A percentile compares a stretch with the other conserved stretches of the same genome.
Evolutionary conservation across 2,888 invertebrate genomes (phyloP).

Genomic region (Cataglyphis albicans): DNA sequence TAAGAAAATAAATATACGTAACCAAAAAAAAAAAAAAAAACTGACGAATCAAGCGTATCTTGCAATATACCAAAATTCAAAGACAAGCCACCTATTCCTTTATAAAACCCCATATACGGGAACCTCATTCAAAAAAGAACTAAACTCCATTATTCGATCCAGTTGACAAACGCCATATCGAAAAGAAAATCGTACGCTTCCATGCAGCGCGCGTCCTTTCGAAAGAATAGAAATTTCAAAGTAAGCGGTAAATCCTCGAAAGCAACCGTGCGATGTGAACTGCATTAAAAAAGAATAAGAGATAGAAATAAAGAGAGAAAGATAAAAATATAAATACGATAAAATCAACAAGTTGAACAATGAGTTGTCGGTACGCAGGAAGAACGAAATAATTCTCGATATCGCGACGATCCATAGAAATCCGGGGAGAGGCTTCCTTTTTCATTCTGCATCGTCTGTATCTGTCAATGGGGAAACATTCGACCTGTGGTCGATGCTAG

Average conservation of each 20-base stretch:
- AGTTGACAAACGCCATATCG: constrained; percentile 56
- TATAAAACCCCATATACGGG: not conserved
- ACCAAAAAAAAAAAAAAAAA: not conserved
- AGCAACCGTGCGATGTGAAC: constrained; percentile 36
- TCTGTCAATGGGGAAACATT: constrained; percentile 69
- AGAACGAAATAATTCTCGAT: constrained; percentile 78
- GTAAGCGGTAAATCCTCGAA: constrained; percentile 65
- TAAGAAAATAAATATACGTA: constrained; percentile 21
- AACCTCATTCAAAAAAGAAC: constrained; percentile 43
- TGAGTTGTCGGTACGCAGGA: constrained; percentile 55
- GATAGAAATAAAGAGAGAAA: constrained; percentile 32
- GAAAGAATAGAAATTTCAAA: constrained; percentile 55
- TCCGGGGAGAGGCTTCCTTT: constrained; percentile 44
- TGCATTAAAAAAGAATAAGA: constrained; percentile 26
- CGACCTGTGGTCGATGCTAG: constrained; percentile 56
- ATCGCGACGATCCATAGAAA: constrained; percentile 71
- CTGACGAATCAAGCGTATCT: not conserved
- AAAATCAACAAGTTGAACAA: constrained; percentile 80
- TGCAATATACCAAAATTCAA: constrained; percentile 6
- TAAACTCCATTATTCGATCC: constrained; percentile 67
- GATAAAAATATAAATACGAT: constrained; percentile 79
- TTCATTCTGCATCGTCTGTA: constrained; percentile 61
- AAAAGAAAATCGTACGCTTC: constrained; percentile 49
- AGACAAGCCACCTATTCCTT: constrained; percentile 2
- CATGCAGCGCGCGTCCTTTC: constrained; percentile 58